Conservation (phyloP, 2,113 vertebrate species). For the Pao palembangensis region DNA sequence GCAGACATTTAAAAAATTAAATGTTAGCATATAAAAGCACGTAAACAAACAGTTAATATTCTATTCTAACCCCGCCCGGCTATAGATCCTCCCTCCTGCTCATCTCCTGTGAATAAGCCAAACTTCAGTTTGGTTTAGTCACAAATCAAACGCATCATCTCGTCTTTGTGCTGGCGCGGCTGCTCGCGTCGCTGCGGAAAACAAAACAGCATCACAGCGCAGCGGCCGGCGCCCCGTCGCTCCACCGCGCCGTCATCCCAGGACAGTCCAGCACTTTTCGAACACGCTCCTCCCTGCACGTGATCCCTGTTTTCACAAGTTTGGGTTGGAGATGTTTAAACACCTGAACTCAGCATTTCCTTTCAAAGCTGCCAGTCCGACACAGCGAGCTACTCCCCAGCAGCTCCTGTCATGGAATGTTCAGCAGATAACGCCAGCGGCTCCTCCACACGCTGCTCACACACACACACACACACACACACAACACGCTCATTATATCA, state of each 20-base stretch:
- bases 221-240: no score
- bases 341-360: slow-evolving; percentile 17
- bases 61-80: no score
- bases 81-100: no score
- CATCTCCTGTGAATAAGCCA: no score
- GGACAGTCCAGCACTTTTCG: no score
- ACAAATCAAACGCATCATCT: not conserved
- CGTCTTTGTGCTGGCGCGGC: not conserved
- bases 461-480: slow-evolving; percentile 32
- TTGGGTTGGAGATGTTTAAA: slow-evolving; percentile 13
- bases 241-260: no score
- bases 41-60: no score
- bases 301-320: slow-evolving; percentile 26
- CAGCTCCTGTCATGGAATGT: slow-evolving; percentile 60
- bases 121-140: no score
- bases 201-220: not conserved
- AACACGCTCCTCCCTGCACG: no score
- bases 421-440: slow-evolving; percentile 57
- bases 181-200: not conserved
- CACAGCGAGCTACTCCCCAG: slow-evolving; percentile 43
- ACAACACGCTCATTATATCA: slow-evolving; percentile 41
- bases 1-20: no score
- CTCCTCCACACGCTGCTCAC: slow-evolving; percentile 51
- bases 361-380: slow-evolving; percentile 30
- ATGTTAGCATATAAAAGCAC: no score